These are phyloP conservation scores for Berghia stephanieae DNA, from an alignment of 1,140 invertebrate species.

Conservation along the genomic window DNA sequence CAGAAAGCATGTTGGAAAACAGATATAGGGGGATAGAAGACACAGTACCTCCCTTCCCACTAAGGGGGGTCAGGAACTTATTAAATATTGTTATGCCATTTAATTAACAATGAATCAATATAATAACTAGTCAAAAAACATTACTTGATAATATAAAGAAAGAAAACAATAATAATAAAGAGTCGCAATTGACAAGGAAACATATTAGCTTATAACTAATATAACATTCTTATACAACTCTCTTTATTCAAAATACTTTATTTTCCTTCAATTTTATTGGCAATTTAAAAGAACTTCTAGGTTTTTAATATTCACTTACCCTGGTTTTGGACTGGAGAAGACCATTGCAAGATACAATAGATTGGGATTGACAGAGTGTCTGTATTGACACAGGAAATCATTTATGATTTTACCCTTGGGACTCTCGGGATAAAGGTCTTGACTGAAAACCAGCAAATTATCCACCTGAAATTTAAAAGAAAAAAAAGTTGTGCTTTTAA, in stretches of 20 bases:
- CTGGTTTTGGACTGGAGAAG: constrained; percentile 8
- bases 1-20: too few species aligned
- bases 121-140: not conserved
- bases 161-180: too few species aligned
- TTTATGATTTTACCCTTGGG: constrained; percentile 41
- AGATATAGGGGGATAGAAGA: too few species aligned
- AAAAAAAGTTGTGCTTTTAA: too few species aligned
- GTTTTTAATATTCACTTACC: constrained; percentile 15
- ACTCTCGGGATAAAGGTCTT: constrained; percentile 20
- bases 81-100: not conserved
- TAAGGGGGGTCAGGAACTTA: not conserved
- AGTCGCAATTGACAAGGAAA: too few species aligned
- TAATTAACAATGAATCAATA: not conserved
- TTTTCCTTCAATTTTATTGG: not conserved
- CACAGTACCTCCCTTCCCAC: too few species aligned
- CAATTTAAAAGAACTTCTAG: not conserved
- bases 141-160: not conserved
- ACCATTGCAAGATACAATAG: constrained; percentile 44
- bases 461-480: constrained; percentile 50
- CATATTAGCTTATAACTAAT: too few species aligned
- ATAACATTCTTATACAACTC: too few species aligned
- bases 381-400: constrained; percentile 57
- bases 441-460: constrained; percentile 56
- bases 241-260: not conserved
- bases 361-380: constrained; percentile 58